Evolutionary conservation across 2,113 vertebrate genomes (phyloP).

Genomic region (Aramus guarauna): DNA sequence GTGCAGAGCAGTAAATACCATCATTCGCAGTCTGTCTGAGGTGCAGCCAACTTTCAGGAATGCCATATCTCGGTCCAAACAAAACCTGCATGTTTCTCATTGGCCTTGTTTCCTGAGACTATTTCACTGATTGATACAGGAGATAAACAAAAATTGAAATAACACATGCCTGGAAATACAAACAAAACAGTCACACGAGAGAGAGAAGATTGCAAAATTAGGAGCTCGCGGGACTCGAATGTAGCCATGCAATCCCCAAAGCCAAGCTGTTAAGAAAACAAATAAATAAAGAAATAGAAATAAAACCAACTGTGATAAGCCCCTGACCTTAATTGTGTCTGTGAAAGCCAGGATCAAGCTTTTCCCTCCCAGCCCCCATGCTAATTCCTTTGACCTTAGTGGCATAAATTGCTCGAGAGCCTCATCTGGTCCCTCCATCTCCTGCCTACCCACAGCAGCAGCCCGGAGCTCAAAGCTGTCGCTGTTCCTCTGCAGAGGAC

Average conservation of each 20-base stretch:
- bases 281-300: neutral
- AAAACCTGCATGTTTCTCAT: constrained; percentile 65
- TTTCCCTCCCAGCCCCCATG: neutral
- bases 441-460: neutral
- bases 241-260: neutral
- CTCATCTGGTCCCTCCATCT: neutral
- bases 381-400: neutral
- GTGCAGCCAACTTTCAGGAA: constrained; percentile 69
- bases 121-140: constrained; percentile 52
- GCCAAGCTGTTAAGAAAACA: constrained; percentile 11
- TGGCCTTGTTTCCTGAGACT: constrained; percentile 21
- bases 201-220: constrained; percentile 49
- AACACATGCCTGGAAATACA: constrained; percentile 51
- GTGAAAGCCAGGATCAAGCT: neutral
- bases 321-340: neutral
- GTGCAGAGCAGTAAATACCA: constrained; percentile 65
- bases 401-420: neutral
- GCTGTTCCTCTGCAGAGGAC: neutral
- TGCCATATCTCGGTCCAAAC: constrained; percentile 48
- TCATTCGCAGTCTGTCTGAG: constrained; percentile 55
- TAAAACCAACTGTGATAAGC: neutral
- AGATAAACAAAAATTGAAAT: constrained; percentile 64
- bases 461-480: neutral
- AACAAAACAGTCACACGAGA: constrained; percentile 23
- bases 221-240: neutral